Conservation (phyloP, 2,888 invertebrate genomes). For the Antheraea yamamai region DNA sequence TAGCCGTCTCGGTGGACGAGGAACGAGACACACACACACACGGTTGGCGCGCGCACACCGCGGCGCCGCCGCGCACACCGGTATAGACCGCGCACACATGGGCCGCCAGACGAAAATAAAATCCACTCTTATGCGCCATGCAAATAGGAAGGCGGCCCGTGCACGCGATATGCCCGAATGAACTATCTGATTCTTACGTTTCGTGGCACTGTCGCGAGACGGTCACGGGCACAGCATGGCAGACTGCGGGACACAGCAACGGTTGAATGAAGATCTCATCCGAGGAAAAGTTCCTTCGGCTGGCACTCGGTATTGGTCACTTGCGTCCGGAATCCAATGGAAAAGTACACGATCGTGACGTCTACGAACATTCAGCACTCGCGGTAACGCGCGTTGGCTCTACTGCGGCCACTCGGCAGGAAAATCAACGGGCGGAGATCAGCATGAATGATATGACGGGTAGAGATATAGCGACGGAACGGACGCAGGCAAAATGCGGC, state of each 20-base stretch:
- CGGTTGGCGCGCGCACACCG: slow-evolving; percentile 47
- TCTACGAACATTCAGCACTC: slow-evolving; percentile 76
- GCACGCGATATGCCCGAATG: slow-evolving; percentile 67
- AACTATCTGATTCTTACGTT: slow-evolving; percentile 79
- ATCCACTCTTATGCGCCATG: slow-evolving; percentile 80
- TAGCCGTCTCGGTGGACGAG: slow-evolving; percentile 68
- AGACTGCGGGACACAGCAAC: slow-evolving; percentile 70
- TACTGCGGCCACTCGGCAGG: slow-evolving; percentile 72
- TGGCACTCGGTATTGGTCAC: slow-evolving; percentile 70
- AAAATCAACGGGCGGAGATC: slow-evolving; percentile 75
- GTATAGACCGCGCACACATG: slow-evolving; percentile 64
- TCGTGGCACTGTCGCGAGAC: slow-evolving; percentile 79
- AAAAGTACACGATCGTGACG: slow-evolving; percentile 72
- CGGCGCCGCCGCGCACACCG: slow-evolving; percentile 39
- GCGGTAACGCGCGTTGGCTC: slow-evolving; percentile 63
- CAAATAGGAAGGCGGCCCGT: slow-evolving; percentile 77
- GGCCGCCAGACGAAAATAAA: slow-evolving; percentile 79
- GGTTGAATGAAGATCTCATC: slow-evolving; percentile 67
- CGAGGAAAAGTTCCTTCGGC: slow-evolving; percentile 59
- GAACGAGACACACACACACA: slow-evolving; percentile 59
- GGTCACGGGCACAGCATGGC: slow-evolving; percentile 80
- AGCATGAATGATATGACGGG: slow-evolving; percentile 75
- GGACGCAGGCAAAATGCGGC: slow-evolving; percentile 55
- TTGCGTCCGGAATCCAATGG: slow-evolving; percentile 64
- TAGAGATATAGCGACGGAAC: slow-evolving; percentile 41